phyloP scores from a whole-genome alignment of 2,113 vertebrate genomes.

The Myotis davidii region DNA sequence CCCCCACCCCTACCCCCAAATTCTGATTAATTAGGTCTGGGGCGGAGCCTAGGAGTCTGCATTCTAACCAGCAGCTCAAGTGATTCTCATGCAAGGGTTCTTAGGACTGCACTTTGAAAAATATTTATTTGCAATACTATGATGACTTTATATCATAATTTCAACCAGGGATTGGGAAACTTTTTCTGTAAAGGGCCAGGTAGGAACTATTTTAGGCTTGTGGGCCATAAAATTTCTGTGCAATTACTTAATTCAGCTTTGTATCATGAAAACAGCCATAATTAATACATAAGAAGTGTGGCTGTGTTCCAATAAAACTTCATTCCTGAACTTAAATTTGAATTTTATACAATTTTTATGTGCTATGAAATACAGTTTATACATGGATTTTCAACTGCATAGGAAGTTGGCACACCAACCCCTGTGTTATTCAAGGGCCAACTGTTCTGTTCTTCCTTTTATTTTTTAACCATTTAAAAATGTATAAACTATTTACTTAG shows the following conservation, averaged over 20 bases:
- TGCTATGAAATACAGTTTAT: neutral
- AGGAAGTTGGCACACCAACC: neutral
- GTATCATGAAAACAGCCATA: neutral
- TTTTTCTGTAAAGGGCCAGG: neutral
- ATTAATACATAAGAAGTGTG: neutral
- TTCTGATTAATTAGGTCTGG: neutral
- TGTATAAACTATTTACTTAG: neutral
- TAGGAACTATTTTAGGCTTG: neutral
- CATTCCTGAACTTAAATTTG: neutral
- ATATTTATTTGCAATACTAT: neutral
- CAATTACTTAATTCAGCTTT: neutral
- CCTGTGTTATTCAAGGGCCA: neutral
- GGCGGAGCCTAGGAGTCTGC: neutral
- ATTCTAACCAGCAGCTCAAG: neutral
- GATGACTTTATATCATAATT: neutral
- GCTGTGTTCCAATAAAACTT: neutral
- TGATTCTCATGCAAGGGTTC: neutral
- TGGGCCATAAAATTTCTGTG: neutral
- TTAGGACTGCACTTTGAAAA: neutral
- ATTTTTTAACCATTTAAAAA: neutral
- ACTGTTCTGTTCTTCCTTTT: neutral
- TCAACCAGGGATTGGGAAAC: neutral
- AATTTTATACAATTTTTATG: neutral
- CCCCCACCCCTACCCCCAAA: neutral
- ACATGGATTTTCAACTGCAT: neutral